These are phyloP conservation scores for Agrilus biguttatus DNA, from an alignment of 2,888 invertebrate species.

Conservation along the genomic window DNA sequence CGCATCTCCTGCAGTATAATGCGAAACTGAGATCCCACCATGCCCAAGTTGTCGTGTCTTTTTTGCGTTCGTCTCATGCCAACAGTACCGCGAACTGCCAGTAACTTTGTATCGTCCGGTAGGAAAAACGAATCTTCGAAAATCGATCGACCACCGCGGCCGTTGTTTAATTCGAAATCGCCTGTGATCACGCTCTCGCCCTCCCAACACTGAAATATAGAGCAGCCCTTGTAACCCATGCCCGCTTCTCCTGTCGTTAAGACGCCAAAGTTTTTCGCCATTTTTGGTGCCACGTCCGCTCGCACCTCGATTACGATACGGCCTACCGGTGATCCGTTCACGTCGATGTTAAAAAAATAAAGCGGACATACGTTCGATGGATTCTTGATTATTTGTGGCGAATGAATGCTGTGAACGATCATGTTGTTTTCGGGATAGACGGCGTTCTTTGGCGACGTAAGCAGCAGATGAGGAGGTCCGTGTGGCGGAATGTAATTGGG, in stretches of 20 bases:
- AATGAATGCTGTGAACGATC: conserved; percentile 31
- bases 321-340: conserved; percentile 53
- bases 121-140: conserved; percentile 65
- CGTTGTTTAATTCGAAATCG: conserved; percentile 69
- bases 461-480: conserved; percentile 13
- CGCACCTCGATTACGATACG: conserved; percentile 64
- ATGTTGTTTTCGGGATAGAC: conserved; percentile 28
- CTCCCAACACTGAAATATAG: conserved; percentile 72
- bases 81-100: conserved; percentile 61
- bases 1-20: conserved; percentile 70
- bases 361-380: conserved; percentile 49
- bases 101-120: conserved; percentile 67
- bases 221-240: conserved; percentile 64
- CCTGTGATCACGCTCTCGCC: conserved; percentile 70
- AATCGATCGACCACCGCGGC: conserved; percentile 62
- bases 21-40: conserved; percentile 76
- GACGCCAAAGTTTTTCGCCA: conserved; percentile 65
- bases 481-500: conserved; percentile 21
- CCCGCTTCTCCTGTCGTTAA: conserved; percentile 59
- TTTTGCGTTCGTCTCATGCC: conserved; percentile 72
- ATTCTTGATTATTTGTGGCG: conserved; percentile 39
- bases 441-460: conserved; percentile 20
- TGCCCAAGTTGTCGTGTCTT: conserved; percentile 62
- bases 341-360: conserved; percentile 63
- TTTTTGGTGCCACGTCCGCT: conserved; percentile 64